Percentiles rank a stretch among this genome's conserved stretches.
Conservation (phyloP, 2,113 vertebrate genomes). For the Pyxicephalus adspersus region DNA sequence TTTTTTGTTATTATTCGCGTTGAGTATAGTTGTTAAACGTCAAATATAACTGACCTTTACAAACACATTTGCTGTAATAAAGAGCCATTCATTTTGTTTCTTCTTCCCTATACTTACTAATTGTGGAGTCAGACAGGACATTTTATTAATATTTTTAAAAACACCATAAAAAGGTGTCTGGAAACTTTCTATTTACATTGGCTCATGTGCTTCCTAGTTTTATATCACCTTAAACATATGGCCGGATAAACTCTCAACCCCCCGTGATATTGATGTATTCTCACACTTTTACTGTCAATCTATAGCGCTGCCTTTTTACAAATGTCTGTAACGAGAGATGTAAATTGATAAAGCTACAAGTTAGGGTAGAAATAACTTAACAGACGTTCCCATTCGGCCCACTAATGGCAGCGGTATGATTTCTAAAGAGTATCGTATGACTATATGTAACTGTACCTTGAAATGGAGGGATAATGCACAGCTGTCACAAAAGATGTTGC, state of each 20-base stretch:
- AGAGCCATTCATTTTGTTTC: too few relatives aligned
- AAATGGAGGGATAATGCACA: conserved; percentile 37
- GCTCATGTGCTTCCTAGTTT: too few relatives aligned
- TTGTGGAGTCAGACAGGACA: too few relatives aligned
- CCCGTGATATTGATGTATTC: background rate
- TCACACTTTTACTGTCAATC: background rate
- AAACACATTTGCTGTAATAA: too few relatives aligned
- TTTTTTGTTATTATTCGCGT: too few relatives aligned
- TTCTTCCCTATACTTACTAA: too few relatives aligned
- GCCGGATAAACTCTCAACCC: too few relatives aligned
- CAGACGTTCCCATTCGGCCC: conserved; percentile 35
- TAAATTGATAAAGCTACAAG: conserved; percentile 24
- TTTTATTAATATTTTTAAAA: too few relatives aligned
- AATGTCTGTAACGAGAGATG: conserved; percentile 42
- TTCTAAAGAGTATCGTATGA: conserved; percentile 46
- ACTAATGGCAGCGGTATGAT: conserved; percentile 36
- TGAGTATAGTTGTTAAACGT: too few relatives aligned
- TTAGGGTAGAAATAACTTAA: conserved; percentile 19
- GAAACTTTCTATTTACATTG: too few relatives aligned
- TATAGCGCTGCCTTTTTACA: background rate
- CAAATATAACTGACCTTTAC: too few relatives aligned
- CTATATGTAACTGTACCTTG: conserved; percentile 47
- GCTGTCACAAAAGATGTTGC: conserved; percentile 39
- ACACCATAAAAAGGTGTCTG: too few relatives aligned
- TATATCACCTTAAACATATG: background rate